Base-by-base conservation (phyloP, 2,113 vertebrate genomes). In the Ophiodon elongatus region DNA sequence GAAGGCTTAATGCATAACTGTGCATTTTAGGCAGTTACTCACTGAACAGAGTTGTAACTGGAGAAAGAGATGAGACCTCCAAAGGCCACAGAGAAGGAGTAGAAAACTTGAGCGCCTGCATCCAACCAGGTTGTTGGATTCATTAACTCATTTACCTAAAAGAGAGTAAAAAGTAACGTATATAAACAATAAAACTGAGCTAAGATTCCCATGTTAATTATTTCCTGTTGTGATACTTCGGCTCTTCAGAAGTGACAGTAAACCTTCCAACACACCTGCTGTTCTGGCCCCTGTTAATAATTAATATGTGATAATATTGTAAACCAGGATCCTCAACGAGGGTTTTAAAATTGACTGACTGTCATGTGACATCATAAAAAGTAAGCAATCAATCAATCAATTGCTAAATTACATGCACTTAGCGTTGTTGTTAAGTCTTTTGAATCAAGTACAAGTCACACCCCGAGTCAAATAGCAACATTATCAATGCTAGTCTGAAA, bases 51-150 rank as follows among this genome's bases (percentile, higher is more conserved):
- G 91, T 99, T 99, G 93, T 99, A 99, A 92, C 98, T 99, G 91
- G 98, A 99, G 92, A 99, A 99, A 17, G 98, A 98, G 90, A 99
- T 99, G 83, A 99, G 97, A 8, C 98, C 97, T 50, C 98, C 98
- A 2, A 98, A 99, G 15, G 98, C 98, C 91, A 99, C 39, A 0
- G 98, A 99, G 92, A 99, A 99, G 31, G 98, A 99, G 66, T 96
- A 99, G 91, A 99, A 97, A 45, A 99, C 98, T 78, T 99, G 98
- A 8, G 98, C 96, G 0, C 98, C 98, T 0, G 98, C 98, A 1
- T 99, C 98, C 86, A 99, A 90, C 98, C 98, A 99, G 0, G 98
- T 98, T 4, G 87, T 9, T 0, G 98, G 97, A 71, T 99, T 98
- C 8, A 96, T 88, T 90, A 99, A 83, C 83, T 99, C 97, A 0